Conservation (phyloP, 64 coral and sea anemone species). For the Montipora capricornis region DNA sequence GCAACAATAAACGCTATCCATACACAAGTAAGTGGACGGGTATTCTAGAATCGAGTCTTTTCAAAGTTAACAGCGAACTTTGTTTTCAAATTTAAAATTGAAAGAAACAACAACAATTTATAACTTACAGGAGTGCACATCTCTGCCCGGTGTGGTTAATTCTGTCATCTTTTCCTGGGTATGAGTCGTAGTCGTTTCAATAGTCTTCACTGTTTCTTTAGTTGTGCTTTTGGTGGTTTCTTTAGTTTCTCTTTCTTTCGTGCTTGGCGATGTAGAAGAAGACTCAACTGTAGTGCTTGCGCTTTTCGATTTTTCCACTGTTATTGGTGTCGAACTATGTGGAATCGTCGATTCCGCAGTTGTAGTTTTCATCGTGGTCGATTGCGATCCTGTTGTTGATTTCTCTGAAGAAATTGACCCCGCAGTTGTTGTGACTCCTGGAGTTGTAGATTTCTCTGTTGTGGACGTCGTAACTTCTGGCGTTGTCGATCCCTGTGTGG, state of each 20-base stretch:
- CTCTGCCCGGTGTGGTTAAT: not conserved
- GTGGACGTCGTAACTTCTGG: slow-evolving; percentile 16
- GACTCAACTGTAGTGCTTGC: not conserved
- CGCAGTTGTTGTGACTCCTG: slow-evolving; percentile 40
- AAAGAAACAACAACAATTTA: no score
- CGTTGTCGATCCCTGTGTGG: slow-evolving; percentile 47
- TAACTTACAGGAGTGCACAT: not conserved
- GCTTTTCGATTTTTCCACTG: not conserved
- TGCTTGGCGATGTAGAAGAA: not conserved
- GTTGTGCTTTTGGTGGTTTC: slow-evolving; percentile 14
- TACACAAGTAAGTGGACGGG: no score
- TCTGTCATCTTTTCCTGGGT: not conserved
- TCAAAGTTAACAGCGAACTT: no score
- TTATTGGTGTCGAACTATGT: not conserved
- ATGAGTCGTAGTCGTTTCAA: slow-evolving; percentile 21
- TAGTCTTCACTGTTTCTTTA: slow-evolving; percentile 14
- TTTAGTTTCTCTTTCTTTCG: not conserved
- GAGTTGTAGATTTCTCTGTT: slow-evolving; percentile 58
- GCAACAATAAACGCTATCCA: no score
- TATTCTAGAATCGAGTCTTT: no score
- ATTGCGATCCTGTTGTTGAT: slow-evolving; percentile 35
- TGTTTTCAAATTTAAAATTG: no score
- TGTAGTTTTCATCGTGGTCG: not conserved
- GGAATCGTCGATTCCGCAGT: slow-evolving; percentile 9
- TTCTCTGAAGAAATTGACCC: not conserved